Evolutionary conservation across 2,888 invertebrate genomes (phyloP).

Genomic region (Anorthoa munda): DNA sequence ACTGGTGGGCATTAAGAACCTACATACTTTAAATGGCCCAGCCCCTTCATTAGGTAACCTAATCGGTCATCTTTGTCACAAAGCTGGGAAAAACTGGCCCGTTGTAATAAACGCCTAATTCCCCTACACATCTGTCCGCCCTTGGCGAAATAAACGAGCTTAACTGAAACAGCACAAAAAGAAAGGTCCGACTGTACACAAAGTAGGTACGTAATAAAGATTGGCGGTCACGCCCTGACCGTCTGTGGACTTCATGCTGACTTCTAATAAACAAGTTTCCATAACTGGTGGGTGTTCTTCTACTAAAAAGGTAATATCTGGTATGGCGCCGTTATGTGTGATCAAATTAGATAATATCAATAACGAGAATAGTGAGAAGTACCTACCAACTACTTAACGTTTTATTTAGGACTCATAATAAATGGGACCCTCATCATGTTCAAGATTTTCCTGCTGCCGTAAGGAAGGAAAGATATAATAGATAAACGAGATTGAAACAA

Average conservation of each 20-base stretch:
- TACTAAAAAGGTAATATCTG: constrained; percentile 23
- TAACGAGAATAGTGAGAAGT: background rate
- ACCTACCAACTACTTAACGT: no score
- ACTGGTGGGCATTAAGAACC: background rate
- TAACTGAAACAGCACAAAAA: constrained; percentile 70
- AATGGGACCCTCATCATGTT: background rate
- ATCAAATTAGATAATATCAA: constrained; percentile 4
- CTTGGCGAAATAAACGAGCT: constrained; percentile 68
- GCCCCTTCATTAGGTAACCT: background rate
- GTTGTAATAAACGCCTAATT: constrained; percentile 50
- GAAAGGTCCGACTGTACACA: constrained; percentile 64
- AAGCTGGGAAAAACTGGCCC: constrained; percentile 19
- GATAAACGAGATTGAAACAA: constrained; percentile 21
- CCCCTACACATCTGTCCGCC: constrained; percentile 57
- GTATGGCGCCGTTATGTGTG: constrained; percentile 7
- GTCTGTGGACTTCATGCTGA: constrained; percentile 50
- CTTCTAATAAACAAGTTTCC: constrained; percentile 60
- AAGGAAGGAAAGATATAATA: constrained; percentile 10
- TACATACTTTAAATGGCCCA: background rate
- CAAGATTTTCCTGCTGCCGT: constrained; percentile 4
- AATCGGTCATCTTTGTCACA: constrained; percentile 14
- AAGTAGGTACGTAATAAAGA: constrained; percentile 69
- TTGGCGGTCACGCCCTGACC: constrained; percentile 65
- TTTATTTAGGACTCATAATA: background rate
- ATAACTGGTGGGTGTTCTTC: constrained; percentile 37